These are phyloP conservation scores for Drosophila lini DNA, from an alignment of 1,140 invertebrate genomes.

Conservation along the genomic window DNA sequence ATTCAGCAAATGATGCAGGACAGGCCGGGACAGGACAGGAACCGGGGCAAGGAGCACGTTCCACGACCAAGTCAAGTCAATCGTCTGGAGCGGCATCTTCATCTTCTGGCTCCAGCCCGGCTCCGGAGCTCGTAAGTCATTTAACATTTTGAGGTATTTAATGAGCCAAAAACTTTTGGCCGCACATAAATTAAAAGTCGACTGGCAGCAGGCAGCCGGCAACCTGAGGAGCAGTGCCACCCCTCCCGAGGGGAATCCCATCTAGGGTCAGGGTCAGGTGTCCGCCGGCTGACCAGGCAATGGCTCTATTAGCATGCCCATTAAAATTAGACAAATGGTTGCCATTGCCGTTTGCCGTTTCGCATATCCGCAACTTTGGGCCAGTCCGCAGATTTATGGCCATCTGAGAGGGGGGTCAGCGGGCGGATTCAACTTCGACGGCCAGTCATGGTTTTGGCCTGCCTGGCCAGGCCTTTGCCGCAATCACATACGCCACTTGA, in stretches of 20 bases:
- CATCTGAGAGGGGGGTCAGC: slow-evolving; percentile 14
- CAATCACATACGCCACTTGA: slow-evolving; percentile 77
- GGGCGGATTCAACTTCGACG: slow-evolving; percentile 17
- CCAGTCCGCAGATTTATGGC: slow-evolving; percentile 69
- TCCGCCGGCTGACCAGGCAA: slow-evolving; percentile 66
- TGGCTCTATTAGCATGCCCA: slow-evolving; percentile 82
- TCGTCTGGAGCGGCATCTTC: slow-evolving; percentile 61
- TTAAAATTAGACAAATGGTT: slow-evolving; percentile 83
- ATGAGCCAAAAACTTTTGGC: slow-evolving; percentile 79
- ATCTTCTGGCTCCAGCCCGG: slow-evolving; percentile 24
- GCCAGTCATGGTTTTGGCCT: slow-evolving; percentile 25
- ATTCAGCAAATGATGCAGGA: slow-evolving; percentile 72
- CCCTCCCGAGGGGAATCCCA: background rate
- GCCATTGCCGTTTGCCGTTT: slow-evolving; percentile 68
- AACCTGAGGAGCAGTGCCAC: slow-evolving; percentile 10
- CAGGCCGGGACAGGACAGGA: background rate
- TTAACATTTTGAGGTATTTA: slow-evolving; percentile 83
- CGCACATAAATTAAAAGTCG: slow-evolving; percentile 79
- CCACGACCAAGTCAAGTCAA: slow-evolving; percentile 60
- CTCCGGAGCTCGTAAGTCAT: slow-evolving; percentile 66
- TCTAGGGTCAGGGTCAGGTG: slow-evolving; percentile 61
- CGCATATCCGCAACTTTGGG: slow-evolving; percentile 74
- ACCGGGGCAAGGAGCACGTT: slow-evolving; percentile 37
- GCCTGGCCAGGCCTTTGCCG: slow-evolving; percentile 29
- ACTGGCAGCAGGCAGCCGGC: slow-evolving; percentile 18